A percentile compares a stretch with the other conserved stretches of the same genome.
phyloP scores from a whole-genome alignment of 2,113 vertebrate genomes.

The Galeopterus variegatus region DNA sequence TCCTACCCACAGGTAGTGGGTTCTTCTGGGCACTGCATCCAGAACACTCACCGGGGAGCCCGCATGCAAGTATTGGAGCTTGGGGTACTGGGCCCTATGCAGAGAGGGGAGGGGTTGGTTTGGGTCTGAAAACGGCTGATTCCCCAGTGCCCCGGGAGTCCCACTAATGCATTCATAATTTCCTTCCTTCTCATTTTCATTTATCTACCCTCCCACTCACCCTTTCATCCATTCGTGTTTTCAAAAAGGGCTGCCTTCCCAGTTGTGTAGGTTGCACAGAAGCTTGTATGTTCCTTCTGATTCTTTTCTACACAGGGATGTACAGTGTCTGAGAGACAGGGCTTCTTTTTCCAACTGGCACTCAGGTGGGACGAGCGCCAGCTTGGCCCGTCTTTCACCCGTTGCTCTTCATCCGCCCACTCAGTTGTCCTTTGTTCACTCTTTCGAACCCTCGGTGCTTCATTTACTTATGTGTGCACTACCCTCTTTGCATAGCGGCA shows the following conservation, averaged over 20 bases:
- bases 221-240: not conserved
- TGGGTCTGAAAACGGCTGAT: not conserved
- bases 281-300: not conserved
- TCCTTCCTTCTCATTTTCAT: not conserved
- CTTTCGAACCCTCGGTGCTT: not conserved
- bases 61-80: slow-evolving; percentile 65
- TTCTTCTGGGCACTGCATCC: slow-evolving; percentile 62
- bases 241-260: not conserved
- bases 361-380: not conserved
- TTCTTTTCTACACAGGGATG: not conserved
- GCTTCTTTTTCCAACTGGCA: not conserved
- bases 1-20: slow-evolving; percentile 66
- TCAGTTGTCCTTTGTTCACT: not conserved
- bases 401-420: not conserved
- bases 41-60: not conserved
- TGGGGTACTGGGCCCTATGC: not conserved
- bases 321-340: not conserved
- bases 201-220: not conserved
- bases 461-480: not conserved
- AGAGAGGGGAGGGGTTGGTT: not conserved
- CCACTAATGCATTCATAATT: not conserved
- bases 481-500: not conserved
- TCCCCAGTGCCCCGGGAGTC: not conserved
- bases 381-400: not conserved
- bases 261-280: no score